Base-by-base conservation (phyloP, 2,888 invertebrate genomes). In the Pseudoips prasinana region DNA sequence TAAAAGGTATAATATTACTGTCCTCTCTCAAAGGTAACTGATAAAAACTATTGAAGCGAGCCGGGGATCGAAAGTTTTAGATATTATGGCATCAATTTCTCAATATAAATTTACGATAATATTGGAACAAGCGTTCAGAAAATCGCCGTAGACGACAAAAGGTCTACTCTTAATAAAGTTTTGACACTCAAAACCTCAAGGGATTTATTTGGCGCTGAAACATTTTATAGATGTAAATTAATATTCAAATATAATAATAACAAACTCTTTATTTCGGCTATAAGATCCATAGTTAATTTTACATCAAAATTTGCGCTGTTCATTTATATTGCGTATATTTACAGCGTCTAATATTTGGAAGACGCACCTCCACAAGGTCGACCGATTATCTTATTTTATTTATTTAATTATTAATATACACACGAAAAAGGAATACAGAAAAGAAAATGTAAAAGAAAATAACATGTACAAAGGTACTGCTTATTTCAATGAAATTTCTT, bases 151-250 rank as follows among this genome's bases (percentile, higher is more conserved):
- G 50, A 36, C 22, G 32, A 30, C 28, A 34, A 43, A 35, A 42
- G 46, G 44, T 39, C 35, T 25, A 38, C 39, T 56, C 37, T 22
- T 56, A 47, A 45, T 43, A 43, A 46, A 56, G 42, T 56, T 59
- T 38, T 33, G 45, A 46, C 50, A 53, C 40, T 46, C 19, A 19
- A 22, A 44, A 37, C 29, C 55, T 33, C 61, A 7, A 22, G 52
- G 53, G 61, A 48, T 51, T 46, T 45, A 44, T 39, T 36, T 22
- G 24, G 31, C 17, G 46, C 44, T 47, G 49, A 44, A 49, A 54
- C 52, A 52, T 50, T 55, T 47, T 52, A 44, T 42, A 43, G 36
- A 27, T 38, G 39, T 39, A 32, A 45, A 52, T 49, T 55, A 29
- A 45, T 49, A 47, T 49, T 14, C 11, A 38, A 39, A 38, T 34